Evolutionary conservation across 2,888 invertebrate species (phyloP), one percentile per base, ranked within the genome.

Genomic region (Chorisops tibialis): DNA sequence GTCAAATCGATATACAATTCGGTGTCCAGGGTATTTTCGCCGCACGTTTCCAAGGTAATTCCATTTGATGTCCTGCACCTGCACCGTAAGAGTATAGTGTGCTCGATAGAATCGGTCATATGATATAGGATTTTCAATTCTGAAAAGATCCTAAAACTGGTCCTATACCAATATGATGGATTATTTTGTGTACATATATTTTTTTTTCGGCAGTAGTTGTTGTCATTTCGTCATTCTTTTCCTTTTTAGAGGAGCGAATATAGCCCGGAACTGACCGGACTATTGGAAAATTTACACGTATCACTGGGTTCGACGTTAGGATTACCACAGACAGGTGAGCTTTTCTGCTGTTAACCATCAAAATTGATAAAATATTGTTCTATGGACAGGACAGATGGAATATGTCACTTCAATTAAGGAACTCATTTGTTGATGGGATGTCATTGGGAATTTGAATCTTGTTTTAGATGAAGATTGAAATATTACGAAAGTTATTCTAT

Each of bases 1-100:
- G 76, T 79, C 69, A 79, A 78, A 74, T 79, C 79, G 70, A 79
- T 79, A 74, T 79, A 79, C 71, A 79, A 79, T 74, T 79, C 79
- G 62, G 73, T 79, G 70, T 75, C 79, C 67, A 75, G 79, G 70
- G 75, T 78, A 63, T 78, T 75, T 70, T 78, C 78, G 59, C 77
- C 78, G 47, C 72, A 76, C 68, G 72, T 72, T 59, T 70, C 70
- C 52, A 73, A 73, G 69, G 79, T 78, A 72, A 69, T 24, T 45
- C 49, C 19, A 43, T 47, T 52, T 43, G 30, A 30, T 50, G 12
- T 6, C 11, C 5, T 39, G 11, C 39, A 66, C 39, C 16, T 39
- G 39, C 39, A 39, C 39, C 1, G 12, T 16, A 39, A 14, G 12
- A 5, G 5, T n/a, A 39, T 39, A 14, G 39, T 12, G 5, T 16